phyloP scores from a whole-genome alignment of 2,113 vertebrate species.

The Myotis yumanensis region DNA sequence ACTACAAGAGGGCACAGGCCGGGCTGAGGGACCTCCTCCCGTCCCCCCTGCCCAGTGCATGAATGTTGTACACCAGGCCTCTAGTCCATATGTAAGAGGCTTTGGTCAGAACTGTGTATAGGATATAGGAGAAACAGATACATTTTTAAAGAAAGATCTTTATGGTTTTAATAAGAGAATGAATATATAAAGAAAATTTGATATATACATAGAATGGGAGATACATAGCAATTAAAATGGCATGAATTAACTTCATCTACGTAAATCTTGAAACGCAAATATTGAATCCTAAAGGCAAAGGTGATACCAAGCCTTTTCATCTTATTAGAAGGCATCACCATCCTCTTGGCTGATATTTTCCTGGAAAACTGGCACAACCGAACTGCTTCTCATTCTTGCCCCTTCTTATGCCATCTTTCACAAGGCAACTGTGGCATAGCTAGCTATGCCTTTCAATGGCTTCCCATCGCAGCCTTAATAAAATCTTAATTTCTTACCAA shows the following conservation, averaged over 20 bases:
- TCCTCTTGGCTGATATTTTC: neutral
- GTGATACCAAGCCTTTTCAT: neutral
- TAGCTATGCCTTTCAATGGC: neutral
- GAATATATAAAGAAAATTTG: neutral
- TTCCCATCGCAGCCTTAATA: neutral
- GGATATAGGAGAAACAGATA: neutral
- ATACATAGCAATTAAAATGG: neutral
- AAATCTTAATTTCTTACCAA: neutral
- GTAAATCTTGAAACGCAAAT: neutral
- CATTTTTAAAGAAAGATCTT: neutral
- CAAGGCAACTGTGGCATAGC: neutral
- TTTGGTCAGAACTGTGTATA: neutral
- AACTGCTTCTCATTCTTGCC: neutral
- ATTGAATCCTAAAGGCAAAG: neutral
- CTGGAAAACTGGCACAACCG: neutral
- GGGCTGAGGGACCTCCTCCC: too few relatives aligned
- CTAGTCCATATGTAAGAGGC: neutral
- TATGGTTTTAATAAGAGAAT: neutral
- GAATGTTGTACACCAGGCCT: too few relatives aligned
- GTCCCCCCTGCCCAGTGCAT: too few relatives aligned
- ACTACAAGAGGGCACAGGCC: too few relatives aligned
- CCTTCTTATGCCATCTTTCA: neutral
- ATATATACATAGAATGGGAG: neutral
- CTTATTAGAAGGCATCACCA: neutral
- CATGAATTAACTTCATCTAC: constrained; percentile 15